phyloP scores from a whole-genome alignment of 1,140 invertebrate species.

The Papilio polyxenes region DNA sequence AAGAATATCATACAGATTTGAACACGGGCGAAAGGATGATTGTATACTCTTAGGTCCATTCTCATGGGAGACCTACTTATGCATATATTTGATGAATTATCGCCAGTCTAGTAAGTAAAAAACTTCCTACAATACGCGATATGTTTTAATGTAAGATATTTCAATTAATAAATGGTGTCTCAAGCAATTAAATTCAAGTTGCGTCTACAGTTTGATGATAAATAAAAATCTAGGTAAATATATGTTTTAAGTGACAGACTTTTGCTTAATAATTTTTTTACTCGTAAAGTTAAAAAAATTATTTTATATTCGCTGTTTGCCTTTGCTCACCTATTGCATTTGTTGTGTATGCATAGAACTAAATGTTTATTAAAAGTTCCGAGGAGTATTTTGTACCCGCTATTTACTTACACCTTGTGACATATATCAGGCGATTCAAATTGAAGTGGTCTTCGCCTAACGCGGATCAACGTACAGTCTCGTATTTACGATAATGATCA shows the following conservation, averaged over 20 bases:
- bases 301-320: no score
- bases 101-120: not conserved
- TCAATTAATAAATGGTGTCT: conserved; percentile 27
- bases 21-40: no score
- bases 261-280: not conserved
- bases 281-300: no score
- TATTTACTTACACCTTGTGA: not conserved
- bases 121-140: not conserved
- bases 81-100: no score
- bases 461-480: conserved; percentile 2
- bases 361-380: not conserved
- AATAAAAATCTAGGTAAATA: conserved; percentile 7
- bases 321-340: not conserved
- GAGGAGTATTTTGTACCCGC: not conserved
- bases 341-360: not conserved
- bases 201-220: conserved; percentile 4
- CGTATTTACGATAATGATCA: conserved; percentile 14
- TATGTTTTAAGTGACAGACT: not conserved
- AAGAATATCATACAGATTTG: no score
- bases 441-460: conserved; percentile 14
- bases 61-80: no score
- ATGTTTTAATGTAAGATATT: conserved; percentile 8
- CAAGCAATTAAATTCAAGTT: conserved; percentile 7
- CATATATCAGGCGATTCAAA: not conserved
- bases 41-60: no score